A percentile compares a stretch with the other conserved stretches of the same genome.
phyloP scores from a whole-genome alignment of 2,797 vertebrate genomes.

The Lepidocolaptes lacrymiger region DNA sequence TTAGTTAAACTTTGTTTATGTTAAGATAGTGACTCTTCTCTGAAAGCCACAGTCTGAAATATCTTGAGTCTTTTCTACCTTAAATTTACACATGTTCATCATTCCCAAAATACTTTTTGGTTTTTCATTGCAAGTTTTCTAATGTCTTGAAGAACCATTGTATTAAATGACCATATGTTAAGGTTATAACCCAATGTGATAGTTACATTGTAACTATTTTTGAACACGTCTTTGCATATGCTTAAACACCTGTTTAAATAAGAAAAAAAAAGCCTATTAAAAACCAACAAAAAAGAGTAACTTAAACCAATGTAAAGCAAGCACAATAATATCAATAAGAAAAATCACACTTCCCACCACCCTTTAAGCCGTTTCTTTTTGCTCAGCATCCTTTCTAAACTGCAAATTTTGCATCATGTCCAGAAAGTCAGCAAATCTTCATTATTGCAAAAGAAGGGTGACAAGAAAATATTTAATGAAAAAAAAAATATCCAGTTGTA shows the following conservation, averaged over 20 bases:
- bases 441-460: not conserved
- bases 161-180: not conserved
- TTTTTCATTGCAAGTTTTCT: not conserved
- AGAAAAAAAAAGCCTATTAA: not conserved
- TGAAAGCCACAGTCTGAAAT: not conserved
- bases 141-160: not conserved
- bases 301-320: not conserved
- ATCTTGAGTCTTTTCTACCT: not conserved
- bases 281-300: not conserved
- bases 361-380: not conserved
- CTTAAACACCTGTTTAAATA: not conserved
- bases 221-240: not conserved
- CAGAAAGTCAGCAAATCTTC: not conserved
- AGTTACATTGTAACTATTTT: not conserved
- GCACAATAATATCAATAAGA: not conserved
- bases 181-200: not conserved
- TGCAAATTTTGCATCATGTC: not conserved
- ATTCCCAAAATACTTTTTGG: not conserved
- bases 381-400: not conserved
- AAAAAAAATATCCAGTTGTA: not conserved
- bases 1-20: not conserved
- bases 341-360: not conserved
- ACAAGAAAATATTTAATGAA: not conserved
- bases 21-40: not conserved
- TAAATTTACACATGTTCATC: not conserved